A percentile compares a stretch with the other conserved stretches of the same genome.
Evolutionary conservation across 2,113 vertebrate species (phyloP).

Genomic region (Charadrius vociferus): DNA sequence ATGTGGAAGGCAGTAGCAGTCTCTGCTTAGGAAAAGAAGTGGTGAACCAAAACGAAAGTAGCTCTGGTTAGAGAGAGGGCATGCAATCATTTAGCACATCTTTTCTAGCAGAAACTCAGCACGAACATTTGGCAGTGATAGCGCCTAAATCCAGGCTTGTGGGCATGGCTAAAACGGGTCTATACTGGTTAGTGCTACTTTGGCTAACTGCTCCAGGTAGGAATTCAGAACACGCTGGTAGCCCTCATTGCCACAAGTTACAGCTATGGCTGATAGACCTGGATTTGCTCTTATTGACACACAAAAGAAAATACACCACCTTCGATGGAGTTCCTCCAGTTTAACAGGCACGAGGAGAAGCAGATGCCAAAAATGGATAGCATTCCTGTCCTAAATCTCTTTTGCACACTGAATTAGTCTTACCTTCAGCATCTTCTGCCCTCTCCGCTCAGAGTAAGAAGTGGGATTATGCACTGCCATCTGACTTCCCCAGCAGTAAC

Average conservation of each 20-base stretch:
- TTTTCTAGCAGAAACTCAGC: not conserved
- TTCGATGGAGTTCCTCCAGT: not conserved
- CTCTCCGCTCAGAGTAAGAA: not conserved
- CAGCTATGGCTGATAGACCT: not conserved
- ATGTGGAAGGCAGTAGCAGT: not conserved
- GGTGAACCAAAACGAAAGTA: not conserved
- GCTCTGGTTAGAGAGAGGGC: not conserved
- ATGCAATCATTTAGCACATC: not conserved
- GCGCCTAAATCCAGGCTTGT: not conserved
- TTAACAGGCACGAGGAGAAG: not conserved
- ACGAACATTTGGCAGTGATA: not conserved
- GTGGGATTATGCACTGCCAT: not conserved
- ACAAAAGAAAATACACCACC: not conserved
- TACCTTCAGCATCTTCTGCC: not conserved
- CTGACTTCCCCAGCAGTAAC: not conserved
- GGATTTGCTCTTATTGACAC: not conserved
- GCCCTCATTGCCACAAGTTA: not conserved
- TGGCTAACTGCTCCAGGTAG: not conserved
- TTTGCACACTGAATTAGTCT: not conserved
- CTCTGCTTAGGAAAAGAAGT: not conserved
- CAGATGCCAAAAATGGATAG: not conserved
- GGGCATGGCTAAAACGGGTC: not conserved
- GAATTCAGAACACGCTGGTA: not conserved
- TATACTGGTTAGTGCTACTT: not conserved
- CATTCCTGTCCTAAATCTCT: not conserved